Base-by-base conservation (phyloP, 2,888 invertebrate genomes). In the Nomada goodeniana region DNA sequence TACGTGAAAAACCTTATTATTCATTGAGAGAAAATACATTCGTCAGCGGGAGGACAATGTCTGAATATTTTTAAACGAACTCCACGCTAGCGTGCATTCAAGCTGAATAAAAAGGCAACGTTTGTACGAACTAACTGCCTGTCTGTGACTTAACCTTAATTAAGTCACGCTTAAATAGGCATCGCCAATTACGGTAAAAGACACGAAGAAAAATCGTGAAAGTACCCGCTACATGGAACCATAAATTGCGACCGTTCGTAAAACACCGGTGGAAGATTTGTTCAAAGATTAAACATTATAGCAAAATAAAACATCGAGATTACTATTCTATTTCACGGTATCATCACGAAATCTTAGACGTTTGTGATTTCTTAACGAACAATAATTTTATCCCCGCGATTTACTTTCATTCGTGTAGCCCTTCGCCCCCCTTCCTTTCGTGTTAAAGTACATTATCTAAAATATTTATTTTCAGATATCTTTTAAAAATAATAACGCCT, bases 141-240 rank as follows among this genome's bases (percentile, higher is more conserved):
- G 60, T 18, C 60, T 42, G 60, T 61, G 60, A 61, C 42, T 61
- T 61, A 61, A 13, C 36, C 60, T 61, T 61, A 61, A 61, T 61
- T 61, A 61, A 61, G 60, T 61, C 60, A 61, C n/a, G 60, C 60
- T 61, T 61, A 61, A 42, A 20, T 61, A 42, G 42, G 60, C 29
- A 42, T 42, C 60, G n/a, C 42, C 60, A 61, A 42, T 61, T 36
- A 36, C 59, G 36, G 29, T 2, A n/a, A 36, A 60, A 36, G 36
- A n/a, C 18, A n/a, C 26, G 18, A 18, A 60, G 29, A 60, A 60
- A 60, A 60, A 60, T 5, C 36, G 59, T 18, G 59, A 60, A 60
- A 36, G 57, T 26, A n/a, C 23, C 9, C 3, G 3, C 36, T 42
- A 20, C 9, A 20, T 61, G n/a, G 36, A 42, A 42, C 20, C 20